These are phyloP conservation scores for Pelusios castaneus DNA, from an alignment of 2,113 vertebrate genomes.

Conservation along the genomic window DNA sequence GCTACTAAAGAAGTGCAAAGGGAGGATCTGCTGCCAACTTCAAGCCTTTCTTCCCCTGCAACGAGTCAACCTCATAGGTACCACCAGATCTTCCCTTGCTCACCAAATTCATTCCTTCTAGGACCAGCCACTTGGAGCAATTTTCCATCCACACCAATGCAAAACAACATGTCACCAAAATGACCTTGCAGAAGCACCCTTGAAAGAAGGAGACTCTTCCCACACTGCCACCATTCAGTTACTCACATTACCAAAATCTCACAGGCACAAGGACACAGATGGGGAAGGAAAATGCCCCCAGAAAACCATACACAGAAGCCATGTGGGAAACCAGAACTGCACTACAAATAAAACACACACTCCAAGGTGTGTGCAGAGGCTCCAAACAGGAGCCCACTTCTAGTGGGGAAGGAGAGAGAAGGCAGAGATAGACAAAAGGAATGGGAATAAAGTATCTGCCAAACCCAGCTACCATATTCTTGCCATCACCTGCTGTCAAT, in stretches of 20 bases:
- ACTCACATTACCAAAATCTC: not conserved
- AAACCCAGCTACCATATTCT: not conserved
- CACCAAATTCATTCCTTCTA: not conserved
- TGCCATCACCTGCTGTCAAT: not conserved
- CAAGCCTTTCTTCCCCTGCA: not conserved
- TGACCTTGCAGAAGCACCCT: not conserved
- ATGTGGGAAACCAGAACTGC: not conserved
- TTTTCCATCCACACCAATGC: not conserved
- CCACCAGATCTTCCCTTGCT: not conserved
- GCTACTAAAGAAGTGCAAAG: not conserved
- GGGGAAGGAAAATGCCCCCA: not conserved
- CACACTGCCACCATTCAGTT: not conserved
- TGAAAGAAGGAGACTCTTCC: not conserved
- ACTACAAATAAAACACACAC: not conserved
- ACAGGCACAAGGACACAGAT: not conserved
- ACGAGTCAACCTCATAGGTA: not conserved
- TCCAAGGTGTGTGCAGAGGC: not conserved
- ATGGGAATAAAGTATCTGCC: not conserved
- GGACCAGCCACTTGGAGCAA: not conserved
- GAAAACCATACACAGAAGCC: accelerated
- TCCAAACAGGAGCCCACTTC: not conserved
- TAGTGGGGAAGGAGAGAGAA: not conserved
- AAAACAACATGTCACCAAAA: not conserved
- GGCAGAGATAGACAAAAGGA: not conserved
- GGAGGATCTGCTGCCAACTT: not conserved